Base-by-base conservation (phyloP, 2,113 vertebrate species). In the Pampusana beccarii region DNA sequence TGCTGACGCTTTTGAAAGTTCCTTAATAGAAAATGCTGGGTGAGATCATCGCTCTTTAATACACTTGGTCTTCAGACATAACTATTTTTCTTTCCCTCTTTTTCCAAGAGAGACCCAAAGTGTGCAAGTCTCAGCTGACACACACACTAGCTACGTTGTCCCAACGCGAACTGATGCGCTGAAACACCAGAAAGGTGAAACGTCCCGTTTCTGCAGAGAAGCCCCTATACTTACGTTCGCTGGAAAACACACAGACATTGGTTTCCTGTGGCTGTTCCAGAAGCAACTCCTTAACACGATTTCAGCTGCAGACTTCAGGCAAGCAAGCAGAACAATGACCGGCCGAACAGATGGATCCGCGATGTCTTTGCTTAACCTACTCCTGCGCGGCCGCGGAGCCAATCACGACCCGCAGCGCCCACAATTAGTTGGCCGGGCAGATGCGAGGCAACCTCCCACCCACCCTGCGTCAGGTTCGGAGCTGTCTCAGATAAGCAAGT, bases 341-440 rank as follows among this genome's bases (percentile, higher is more conserved):
- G 96, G 98, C 96, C 96, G 98, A 99, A 98, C 99, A 99, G 99
- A 99, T 99, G 99, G 99, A 98, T 96, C 97, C 97, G 98, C 98
- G 98, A 98, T 98, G 98, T 98, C 98, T 98, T 98, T 98, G 98
- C 98, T 98, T 98, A 98, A 98, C 98, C 98, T 97, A 98, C 98
- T 98, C 98, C 97, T 16, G 98, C 98, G 98, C 96, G 88, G 97
- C 95, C 57, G 62, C 25, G 77, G 94, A 97, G 95, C 99, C 99
- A 99, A 99, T 99, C 97, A 91, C 73, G 94, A 97, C 36, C 78
- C 88, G 24, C 97, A 69, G 75, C 95, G 93, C 97, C 97, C 96
- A 99, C 98, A 99, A 99, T 99, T 98, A 98, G 98, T 97, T 97
- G 94, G 97, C 95, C 80, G 58, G 98, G 98, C 98, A 98, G 98